These are phyloP conservation scores for Eciton burchellii DNA, from an alignment of 1,140 invertebrate species.

Conservation along the genomic window DNA sequence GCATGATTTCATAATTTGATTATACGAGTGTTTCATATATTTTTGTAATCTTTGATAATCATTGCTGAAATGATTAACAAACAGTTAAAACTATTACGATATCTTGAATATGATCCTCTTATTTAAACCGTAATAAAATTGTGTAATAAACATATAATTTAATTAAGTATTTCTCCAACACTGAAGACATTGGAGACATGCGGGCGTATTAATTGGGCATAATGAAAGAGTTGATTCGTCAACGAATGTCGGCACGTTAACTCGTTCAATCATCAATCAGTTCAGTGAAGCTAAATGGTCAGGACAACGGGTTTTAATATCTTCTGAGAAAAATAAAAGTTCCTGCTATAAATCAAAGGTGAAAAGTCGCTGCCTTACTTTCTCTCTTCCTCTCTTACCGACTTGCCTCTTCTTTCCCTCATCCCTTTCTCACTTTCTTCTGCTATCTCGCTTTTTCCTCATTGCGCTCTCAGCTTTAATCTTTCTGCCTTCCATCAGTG, in stretches of 20 bases:
- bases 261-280: constrained; percentile 84
- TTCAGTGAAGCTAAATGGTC: constrained; percentile 82
- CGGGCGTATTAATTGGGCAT: constrained; percentile 74
- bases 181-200: constrained; percentile 8
- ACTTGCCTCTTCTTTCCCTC: constrained; percentile 9
- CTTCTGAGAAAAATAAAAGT: constrained; percentile 84
- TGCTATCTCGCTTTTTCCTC: constrained; percentile 57
- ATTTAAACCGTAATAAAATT: neutral
- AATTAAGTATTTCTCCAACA: neutral
- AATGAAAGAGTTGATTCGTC: constrained; percentile 72
- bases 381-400: constrained; percentile 43
- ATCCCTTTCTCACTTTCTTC: constrained; percentile 43
- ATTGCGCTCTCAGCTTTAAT: constrained; percentile 58
- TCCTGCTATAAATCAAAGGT: constrained; percentile 85
- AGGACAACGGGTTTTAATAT: constrained; percentile 86
- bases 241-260: constrained; percentile 65
- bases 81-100: too few species aligned
- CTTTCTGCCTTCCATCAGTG: constrained; percentile 66
- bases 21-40: too few species aligned
- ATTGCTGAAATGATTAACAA: too few species aligned
- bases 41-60: too few species aligned
- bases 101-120: neutral
- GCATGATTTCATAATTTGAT: too few species aligned
- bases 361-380: constrained; percentile 81
- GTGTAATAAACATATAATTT: neutral